These are phyloP conservation scores for Todiramphus chloris DNA, from an alignment of 2,113 vertebrate species.

Conservation along the genomic window DNA sequence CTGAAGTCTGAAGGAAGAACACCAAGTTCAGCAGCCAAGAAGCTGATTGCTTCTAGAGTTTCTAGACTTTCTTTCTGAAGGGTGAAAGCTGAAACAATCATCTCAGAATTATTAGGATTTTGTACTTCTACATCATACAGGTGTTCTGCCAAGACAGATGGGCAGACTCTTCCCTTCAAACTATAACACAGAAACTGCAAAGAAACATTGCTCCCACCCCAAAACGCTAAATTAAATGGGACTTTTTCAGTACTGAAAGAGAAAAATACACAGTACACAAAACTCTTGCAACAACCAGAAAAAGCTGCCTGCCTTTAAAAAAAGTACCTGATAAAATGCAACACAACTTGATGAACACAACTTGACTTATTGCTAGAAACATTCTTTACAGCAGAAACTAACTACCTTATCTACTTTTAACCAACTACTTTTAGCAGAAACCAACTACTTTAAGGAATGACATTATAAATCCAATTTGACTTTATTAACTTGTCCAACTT, in stretches of 20 bases:
- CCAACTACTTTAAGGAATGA: background rate
- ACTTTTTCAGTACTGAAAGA: background rate
- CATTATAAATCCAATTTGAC: background rate
- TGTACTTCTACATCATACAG: background rate
- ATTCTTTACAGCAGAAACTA: background rate
- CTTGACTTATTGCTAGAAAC: background rate
- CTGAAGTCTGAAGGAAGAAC: constrained; percentile 93
- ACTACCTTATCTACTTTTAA: background rate
- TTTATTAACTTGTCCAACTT: background rate
- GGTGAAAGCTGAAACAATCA: constrained; percentile 84
- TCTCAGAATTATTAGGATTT: background rate
- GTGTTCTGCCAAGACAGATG: background rate
- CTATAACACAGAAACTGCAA: background rate
- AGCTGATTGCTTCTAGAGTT: constrained; percentile 90
- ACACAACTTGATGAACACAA: background rate
- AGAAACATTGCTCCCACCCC: background rate
- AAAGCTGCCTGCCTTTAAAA: background rate
- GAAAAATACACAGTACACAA: background rate
- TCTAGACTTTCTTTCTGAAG: constrained; percentile 94
- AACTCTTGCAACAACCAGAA: background rate
- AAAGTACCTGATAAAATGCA: background rate
- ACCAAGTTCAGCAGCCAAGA: constrained; percentile 86
- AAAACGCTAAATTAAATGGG: background rate
- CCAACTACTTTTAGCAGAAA: background rate
- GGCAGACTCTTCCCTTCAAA: background rate